Conservation (phyloP, 2,888 invertebrate genomes). For the Phanerotoma sp. region DNA sequence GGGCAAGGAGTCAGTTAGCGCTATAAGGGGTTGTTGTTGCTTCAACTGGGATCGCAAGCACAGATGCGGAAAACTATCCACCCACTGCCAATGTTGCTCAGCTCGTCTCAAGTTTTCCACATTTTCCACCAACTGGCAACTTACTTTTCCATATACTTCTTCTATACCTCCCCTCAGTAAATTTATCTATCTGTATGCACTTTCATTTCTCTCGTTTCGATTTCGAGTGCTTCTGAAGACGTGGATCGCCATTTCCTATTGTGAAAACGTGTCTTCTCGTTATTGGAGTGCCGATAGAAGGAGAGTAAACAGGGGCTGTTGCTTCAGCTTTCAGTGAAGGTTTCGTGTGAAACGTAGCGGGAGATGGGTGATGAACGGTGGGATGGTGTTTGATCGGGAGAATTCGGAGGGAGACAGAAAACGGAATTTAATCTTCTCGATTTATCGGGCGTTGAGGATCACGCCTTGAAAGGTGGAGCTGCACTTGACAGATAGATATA, state of each 20-base stretch:
- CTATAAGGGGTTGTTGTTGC: slow-evolving; percentile 22
- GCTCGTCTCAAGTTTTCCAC: slow-evolving; percentile 7
- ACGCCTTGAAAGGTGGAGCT: not conserved
- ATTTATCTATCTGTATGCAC: slow-evolving; percentile 6
- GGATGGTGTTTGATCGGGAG: slow-evolving; percentile 2
- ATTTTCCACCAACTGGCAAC: slow-evolving; percentile 4
- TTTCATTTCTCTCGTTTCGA: not conserved
- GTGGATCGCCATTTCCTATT: slow-evolving; percentile 8
- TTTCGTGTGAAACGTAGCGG: not conserved
- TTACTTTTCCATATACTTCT: not conserved
- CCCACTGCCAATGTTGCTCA: slow-evolving; percentile 8
- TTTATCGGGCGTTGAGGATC: slow-evolving; percentile 12
- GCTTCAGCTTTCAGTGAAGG: slow-evolving; percentile 1
- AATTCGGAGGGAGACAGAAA: slow-evolving; percentile 11
- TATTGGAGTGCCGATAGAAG: not conserved
- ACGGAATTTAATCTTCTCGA: slow-evolving; percentile 22
- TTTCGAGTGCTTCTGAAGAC: not conserved
- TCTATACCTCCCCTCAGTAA: not conserved
- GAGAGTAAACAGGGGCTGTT: slow-evolving; percentile 7
- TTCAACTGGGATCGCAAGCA: slow-evolving; percentile 36
- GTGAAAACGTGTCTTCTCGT: not conserved
- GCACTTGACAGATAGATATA: slow-evolving; percentile 1
- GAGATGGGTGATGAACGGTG: not conserved
- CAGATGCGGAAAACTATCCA: slow-evolving; percentile 47
- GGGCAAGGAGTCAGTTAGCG: slow-evolving; percentile 30